Conservation (phyloP, 37 sponge, comb jelly and placozoan species). For the Chondrosia reniformis region DNA sequence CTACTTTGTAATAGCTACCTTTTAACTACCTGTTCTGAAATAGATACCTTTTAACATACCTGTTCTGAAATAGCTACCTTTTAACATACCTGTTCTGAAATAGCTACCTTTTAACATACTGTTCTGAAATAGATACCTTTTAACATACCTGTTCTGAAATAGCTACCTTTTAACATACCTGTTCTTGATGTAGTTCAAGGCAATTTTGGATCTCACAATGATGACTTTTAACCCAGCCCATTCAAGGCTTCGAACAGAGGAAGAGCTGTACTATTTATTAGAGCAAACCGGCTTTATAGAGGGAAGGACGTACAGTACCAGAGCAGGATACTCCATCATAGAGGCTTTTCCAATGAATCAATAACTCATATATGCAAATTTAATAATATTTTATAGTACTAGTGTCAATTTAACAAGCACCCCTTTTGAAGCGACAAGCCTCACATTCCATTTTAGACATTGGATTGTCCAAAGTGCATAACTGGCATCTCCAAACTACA, state of each 20-base stretch:
- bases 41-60: no score
- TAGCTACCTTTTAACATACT: no score
- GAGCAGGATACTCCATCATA: slow-evolving; percentile 68
- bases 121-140: no score
- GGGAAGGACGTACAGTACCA: slow-evolving; percentile 50
- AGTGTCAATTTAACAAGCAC: background rate
- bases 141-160: no score
- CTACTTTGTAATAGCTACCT: background rate
- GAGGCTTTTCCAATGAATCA: slow-evolving; percentile 18
- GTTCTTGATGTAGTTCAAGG: slow-evolving; percentile 44
- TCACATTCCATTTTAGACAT: background rate
- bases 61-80: no score
- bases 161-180: no score
- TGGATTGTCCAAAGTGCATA: background rate
- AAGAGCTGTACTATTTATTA: slow-evolving; percentile 64
- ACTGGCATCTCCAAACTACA: background rate
- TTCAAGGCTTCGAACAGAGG: slow-evolving; percentile 65
- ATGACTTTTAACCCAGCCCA: slow-evolving; percentile 81
- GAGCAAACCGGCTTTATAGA: slow-evolving; percentile 60
- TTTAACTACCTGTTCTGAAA: background rate
- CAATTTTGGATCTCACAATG: slow-evolving; percentile 75
- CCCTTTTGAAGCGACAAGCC: background rate
- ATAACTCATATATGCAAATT: background rate
- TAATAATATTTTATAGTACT: background rate
- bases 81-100: no score